phyloP scores from a whole-genome alignment of 2,113 vertebrate genomes.

The Lepidothrix coronata region DNA sequence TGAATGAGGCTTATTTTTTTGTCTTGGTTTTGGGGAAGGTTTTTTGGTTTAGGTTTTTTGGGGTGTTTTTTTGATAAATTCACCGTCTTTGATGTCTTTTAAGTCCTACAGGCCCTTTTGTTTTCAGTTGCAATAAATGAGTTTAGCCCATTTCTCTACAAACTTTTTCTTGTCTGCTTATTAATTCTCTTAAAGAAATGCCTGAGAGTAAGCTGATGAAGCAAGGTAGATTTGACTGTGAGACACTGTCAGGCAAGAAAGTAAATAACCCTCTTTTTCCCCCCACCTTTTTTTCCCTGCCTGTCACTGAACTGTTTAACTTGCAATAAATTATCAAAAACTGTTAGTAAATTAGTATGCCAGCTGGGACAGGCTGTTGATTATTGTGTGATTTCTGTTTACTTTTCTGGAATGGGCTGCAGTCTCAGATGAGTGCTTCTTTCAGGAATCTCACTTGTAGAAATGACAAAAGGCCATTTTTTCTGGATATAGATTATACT shows the following conservation, averaged over 20 bases:
- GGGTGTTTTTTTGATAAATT: neutral
- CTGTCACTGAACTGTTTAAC: neutral
- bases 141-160: neutral
- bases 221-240: neutral
- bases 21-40: neutral
- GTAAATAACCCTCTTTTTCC: neutral
- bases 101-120: neutral
- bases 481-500: neutral
- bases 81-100: neutral
- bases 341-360: constrained; percentile 10
- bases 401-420: constrained; percentile 18
- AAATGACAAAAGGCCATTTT: constrained; percentile 14
- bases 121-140: neutral
- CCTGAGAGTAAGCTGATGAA: constrained; percentile 19
- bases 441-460: constrained; percentile 4
- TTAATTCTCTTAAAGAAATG: constrained; percentile 6
- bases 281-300: fast-evolving
- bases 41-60: neutral
- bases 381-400: constrained; percentile 5
- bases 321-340: neutral
- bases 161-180: neutral
- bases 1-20: neutral
- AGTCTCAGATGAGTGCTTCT: constrained; percentile 30
- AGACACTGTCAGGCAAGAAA: neutral
- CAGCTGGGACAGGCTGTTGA: neutral